Conservation (phyloP, 2,797 vertebrate genomes). For the Tauraco hartlaubi region DNA sequence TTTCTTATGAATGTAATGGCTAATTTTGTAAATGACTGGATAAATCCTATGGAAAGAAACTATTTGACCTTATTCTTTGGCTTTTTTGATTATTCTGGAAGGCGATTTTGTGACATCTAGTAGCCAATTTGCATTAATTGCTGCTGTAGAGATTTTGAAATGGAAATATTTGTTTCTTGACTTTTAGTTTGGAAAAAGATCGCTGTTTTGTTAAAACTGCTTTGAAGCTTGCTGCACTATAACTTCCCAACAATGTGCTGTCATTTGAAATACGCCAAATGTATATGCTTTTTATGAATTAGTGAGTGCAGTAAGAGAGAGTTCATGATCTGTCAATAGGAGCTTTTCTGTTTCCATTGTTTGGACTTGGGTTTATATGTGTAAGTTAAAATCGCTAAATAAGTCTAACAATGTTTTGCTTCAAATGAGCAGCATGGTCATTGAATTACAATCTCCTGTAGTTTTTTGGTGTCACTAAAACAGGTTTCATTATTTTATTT, state of each 20-base stretch:
- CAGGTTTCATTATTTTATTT: conserved; percentile 37
- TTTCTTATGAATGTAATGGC: conserved; percentile 48
- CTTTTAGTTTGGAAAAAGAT: conserved; percentile 35
- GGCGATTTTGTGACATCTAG: conserved; percentile 57
- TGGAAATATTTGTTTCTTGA: conserved; percentile 42
- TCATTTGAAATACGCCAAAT: conserved; percentile 47
- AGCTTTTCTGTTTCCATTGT: conserved; percentile 58
- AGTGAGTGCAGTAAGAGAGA: conserved; percentile 66
- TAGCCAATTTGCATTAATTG: conserved; percentile 53
- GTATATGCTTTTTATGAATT: conserved; percentile 60
- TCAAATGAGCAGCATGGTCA: conserved; percentile 60
- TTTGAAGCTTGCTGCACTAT: conserved; percentile 44
- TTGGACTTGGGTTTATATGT: conserved; percentile 53
- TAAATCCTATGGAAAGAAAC: conserved; percentile 24
- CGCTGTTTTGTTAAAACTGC: conserved; percentile 16
- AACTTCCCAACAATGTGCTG: conserved; percentile 44
- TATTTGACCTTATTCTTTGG: conserved; percentile 50
- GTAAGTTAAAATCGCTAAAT: conserved; percentile 49
- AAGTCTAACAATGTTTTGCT: conserved; percentile 58
- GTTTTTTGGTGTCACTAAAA: conserved; percentile 48
- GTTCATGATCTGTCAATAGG: conserved; percentile 36
- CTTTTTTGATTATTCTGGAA: conserved; percentile 43
- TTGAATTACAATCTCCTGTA: conserved; percentile 42
- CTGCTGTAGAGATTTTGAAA: conserved; percentile 61
- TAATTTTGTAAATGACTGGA: conserved; percentile 45